Percentiles rank a stretch among this genome's conserved stretches.
Evolutionary conservation across 1,140 invertebrate species (phyloP).

Genomic region (Caenorhabditis briggsae): DNA sequence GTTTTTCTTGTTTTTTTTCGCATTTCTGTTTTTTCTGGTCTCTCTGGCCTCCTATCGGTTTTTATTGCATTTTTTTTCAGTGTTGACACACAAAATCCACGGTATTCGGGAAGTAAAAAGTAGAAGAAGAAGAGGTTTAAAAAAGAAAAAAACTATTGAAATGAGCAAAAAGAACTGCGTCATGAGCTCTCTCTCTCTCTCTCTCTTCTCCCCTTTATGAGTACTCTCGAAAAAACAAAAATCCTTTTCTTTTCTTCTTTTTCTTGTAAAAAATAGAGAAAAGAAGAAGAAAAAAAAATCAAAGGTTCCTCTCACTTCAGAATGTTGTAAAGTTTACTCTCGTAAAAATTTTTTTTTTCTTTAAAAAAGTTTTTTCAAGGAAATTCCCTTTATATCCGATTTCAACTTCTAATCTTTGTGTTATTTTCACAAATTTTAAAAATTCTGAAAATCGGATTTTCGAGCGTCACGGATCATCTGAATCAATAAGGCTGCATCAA

Average conservation of each 20-base stretch:
- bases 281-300: neutral
- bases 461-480: no score
- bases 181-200: no score
- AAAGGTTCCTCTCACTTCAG: no score
- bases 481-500: no score
- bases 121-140: neutral
- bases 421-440: no score
- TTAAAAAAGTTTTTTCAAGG: neutral
- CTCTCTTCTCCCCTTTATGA: neutral
- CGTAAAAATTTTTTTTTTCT: no score
- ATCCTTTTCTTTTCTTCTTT: neutral
- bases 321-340: neutral
- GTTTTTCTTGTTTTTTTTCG: slow-evolving; percentile 17
- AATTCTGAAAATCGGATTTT: no score
- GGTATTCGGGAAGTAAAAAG: slow-evolving; percentile 13
- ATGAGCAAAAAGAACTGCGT: slow-evolving; percentile 10
- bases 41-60: neutral
- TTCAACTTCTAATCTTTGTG: no score
- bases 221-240: neutral
- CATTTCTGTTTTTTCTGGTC: slow-evolving; percentile 1
- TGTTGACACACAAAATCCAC: slow-evolving; percentile 40
- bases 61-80: slow-evolving; percentile 15
- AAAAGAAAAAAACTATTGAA: slow-evolving; percentile 16
- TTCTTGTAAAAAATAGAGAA: neutral
- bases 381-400: neutral